Percentiles rank a stretch among this genome's conserved stretches.
Conservation (phyloP, 2,797 vertebrate genomes). For the Microctenopoma lineatum region DNA sequence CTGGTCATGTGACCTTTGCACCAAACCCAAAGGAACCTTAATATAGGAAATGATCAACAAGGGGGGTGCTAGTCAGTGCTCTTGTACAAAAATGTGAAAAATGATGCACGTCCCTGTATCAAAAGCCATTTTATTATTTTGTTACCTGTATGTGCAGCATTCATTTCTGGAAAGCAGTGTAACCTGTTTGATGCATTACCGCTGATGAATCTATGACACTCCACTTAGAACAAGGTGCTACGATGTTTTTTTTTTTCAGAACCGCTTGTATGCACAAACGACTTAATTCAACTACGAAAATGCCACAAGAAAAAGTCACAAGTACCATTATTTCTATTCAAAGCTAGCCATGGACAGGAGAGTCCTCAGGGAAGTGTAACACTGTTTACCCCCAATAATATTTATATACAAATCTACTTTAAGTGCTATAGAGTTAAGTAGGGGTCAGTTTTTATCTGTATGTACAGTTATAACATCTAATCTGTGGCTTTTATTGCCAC, state of each 20-base stretch:
- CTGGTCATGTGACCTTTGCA: conserved; percentile 36
- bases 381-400: conserved; percentile 45
- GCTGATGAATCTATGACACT: no score
- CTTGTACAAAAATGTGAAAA: background rate
- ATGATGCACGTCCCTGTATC: conserved; percentile 1
- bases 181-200: no score
- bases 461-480: conserved; percentile 25
- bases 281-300: conserved; percentile 7
- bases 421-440: background rate
- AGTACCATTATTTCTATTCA: background rate
- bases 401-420: conserved; percentile 22
- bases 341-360: background rate
- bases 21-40: conserved; percentile 9
- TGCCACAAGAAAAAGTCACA: background rate
- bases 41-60: conserved; percentile 9
- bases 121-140: background rate
- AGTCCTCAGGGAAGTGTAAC: conserved; percentile 27
- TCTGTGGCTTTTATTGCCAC: background rate
- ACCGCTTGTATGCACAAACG: background rate
- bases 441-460: conserved; percentile 1
- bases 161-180: background rate
- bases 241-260: background rate
- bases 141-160: conserved; percentile 4
- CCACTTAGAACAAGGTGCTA: background rate
- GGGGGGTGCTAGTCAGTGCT: conserved; percentile 9